phyloP scores from a whole-genome alignment of 1,140 invertebrate species.

The Drosophila sp. region DNA sequence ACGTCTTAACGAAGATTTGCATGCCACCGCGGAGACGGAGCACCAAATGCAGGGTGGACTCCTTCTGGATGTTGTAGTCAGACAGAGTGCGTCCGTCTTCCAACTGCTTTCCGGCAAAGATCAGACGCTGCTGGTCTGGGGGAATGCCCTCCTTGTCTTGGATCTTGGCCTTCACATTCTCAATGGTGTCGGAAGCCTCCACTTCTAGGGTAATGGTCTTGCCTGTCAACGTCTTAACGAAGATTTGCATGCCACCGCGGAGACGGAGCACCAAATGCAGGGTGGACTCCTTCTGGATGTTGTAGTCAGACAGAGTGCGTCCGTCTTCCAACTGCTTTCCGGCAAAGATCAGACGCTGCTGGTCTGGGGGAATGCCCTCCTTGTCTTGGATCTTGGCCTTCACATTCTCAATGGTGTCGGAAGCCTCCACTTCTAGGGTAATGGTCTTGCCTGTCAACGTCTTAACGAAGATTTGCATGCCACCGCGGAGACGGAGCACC shows the following conservation, averaged over 20 bases:
- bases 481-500: slow-evolving; percentile 92
- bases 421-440: slow-evolving; percentile 91
- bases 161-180: slow-evolving; percentile 92
- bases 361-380: slow-evolving; percentile 89
- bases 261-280: slow-evolving; percentile 93
- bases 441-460: slow-evolving; percentile 93
- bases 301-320: slow-evolving; percentile 90
- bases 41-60: slow-evolving; percentile 95
- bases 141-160: slow-evolving; percentile 90
- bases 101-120: slow-evolving; percentile 89
- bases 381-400: slow-evolving; percentile 92
- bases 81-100: slow-evolving; percentile 87
- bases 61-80: slow-evolving; percentile 93
- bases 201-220: slow-evolving; percentile 91
- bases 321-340: slow-evolving; percentile 89
- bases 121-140: slow-evolving; percentile 88
- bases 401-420: slow-evolving; percentile 92
- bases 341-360: slow-evolving; percentile 88
- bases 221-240: slow-evolving; percentile 90
- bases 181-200: slow-evolving; percentile 90
- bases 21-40: slow-evolving; percentile 90
- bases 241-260: slow-evolving; percentile 92
- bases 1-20: slow-evolving; percentile 92
- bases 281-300: slow-evolving; percentile 95
- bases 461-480: slow-evolving; percentile 92